phyloP scores from a whole-genome alignment of 2,888 invertebrate genomes.

The Cremastinae sp. region DNA sequence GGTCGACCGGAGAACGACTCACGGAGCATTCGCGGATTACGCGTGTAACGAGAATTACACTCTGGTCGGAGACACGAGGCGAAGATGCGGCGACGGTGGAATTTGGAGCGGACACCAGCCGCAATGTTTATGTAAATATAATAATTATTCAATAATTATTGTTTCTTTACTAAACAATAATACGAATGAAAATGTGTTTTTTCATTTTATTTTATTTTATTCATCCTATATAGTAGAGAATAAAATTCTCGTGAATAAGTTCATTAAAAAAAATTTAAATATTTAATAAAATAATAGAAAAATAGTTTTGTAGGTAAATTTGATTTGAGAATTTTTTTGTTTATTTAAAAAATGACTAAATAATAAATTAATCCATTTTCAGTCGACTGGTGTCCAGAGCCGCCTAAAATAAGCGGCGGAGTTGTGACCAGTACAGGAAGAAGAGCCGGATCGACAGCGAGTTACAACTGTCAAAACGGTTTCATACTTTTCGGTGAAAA shows the following conservation, averaged over 20 bases:
- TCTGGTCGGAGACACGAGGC: slow-evolving; percentile 86
- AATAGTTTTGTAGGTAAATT: too few relatives aligned
- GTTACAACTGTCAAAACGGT: slow-evolving; percentile 90
- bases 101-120: slow-evolving; percentile 90
- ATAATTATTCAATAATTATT: too few relatives aligned
- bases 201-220: too few relatives aligned
- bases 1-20: slow-evolving; percentile 87
- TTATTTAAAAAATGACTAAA: background rate
- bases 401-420: slow-evolving; percentile 89
- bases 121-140: slow-evolving; percentile 87
- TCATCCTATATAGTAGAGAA: too few relatives aligned
- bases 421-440: slow-evolving; percentile 86
- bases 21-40: slow-evolving; percentile 89
- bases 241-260: too few relatives aligned
- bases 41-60: slow-evolving; percentile 93
- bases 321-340: background rate
- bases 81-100: slow-evolving; percentile 88
- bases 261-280: too few relatives aligned
- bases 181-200: too few relatives aligned
- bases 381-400: slow-evolving; percentile 93
- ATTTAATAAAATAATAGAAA: too few relatives aligned
- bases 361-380: slow-evolving; percentile 20
- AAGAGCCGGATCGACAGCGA: slow-evolving; percentile 90
- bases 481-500: slow-evolving; percentile 91
- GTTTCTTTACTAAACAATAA: too few relatives aligned